These are phyloP conservation scores for Podilymbus podiceps DNA, from an alignment of 2,113 vertebrate genomes.

Conservation along the genomic window DNA sequence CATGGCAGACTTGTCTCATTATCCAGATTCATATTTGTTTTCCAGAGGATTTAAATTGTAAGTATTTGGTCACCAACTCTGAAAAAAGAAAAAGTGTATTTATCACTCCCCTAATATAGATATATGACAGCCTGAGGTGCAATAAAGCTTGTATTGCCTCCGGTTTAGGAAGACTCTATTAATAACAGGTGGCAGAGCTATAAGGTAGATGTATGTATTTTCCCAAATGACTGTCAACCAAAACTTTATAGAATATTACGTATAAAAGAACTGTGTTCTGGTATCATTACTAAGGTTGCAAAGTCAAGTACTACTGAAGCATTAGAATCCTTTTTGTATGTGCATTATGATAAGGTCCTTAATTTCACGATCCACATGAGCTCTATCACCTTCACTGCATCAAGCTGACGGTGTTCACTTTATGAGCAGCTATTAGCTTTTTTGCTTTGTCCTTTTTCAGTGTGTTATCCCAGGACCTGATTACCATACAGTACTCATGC, in stretches of 20 bases:
- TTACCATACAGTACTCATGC: background rate
- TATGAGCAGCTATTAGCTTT: background rate
- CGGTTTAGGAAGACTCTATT: background rate
- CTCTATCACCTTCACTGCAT: background rate
- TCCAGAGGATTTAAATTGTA: slow-evolving; percentile 31
- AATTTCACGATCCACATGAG: background rate
- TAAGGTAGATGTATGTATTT: background rate
- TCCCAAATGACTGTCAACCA: background rate
- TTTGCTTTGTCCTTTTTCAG: background rate
- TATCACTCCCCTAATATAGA: background rate
- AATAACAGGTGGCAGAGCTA: slow-evolving; percentile 14
- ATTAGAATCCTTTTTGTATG: background rate
- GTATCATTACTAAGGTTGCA: background rate
- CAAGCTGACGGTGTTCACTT: background rate
- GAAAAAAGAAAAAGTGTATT: background rate
- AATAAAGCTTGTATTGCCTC: slow-evolving; percentile 22
- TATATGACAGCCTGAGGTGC: background rate
- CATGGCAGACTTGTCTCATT: slow-evolving; percentile 54
- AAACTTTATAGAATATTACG: background rate
- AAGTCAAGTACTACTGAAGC: background rate
- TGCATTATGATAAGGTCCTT: background rate
- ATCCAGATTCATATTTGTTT: slow-evolving; percentile 56
- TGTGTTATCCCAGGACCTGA: background rate
- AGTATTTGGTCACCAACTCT: slow-evolving; percentile 23
- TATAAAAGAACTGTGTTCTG: background rate